These are phyloP conservation scores for Heteromyza rotundicornis DNA, from an alignment of 2,888 invertebrate genomes.

Conservation along the genomic window DNA sequence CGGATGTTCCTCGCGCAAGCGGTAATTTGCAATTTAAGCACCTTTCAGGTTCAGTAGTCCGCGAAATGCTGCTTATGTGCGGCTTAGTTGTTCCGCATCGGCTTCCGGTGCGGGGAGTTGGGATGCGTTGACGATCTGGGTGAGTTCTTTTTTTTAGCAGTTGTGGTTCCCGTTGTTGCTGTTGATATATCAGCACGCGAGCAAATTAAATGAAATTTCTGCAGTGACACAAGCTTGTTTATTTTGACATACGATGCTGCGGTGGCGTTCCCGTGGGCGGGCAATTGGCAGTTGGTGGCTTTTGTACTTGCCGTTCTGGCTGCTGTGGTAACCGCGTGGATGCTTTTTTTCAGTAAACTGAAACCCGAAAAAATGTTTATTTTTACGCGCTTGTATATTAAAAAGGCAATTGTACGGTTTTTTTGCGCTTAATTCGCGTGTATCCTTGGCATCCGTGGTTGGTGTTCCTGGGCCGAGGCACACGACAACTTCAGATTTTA, in stretches of 20 bases:
- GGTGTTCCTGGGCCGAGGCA: too few species aligned
- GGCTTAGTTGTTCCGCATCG: conserved; percentile 27
- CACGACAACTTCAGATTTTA: too few species aligned
- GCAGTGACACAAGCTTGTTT: conserved; percentile 60
- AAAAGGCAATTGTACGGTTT: too few species aligned
- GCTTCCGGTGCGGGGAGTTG: conserved; percentile 37
- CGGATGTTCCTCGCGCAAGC: conserved; percentile 34
- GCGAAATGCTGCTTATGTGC: conserved; percentile 34
- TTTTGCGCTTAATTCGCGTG: too few species aligned
- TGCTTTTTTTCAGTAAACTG: too few species aligned
- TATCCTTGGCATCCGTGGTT: too few species aligned
- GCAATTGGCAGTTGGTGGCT: too few species aligned
- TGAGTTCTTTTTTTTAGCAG: conserved; percentile 7
- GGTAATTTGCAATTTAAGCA: conserved; percentile 63
- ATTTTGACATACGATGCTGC: conserved; percentile 47
- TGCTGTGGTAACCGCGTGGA: too few species aligned
- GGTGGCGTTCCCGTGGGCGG: too few species aligned
- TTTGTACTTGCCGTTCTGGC: too few species aligned
- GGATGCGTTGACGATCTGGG: neutral
- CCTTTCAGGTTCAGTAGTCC: conserved; percentile 61
- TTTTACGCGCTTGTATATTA: too few species aligned
- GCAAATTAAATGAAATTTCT: conserved; percentile 61
- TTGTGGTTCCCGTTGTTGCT: conserved; percentile 12
- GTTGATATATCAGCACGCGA: conserved; percentile 12
- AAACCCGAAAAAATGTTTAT: too few species aligned